phyloP scores from a whole-genome alignment of 2,797 vertebrate species.

The Ateles fusciceps region DNA sequence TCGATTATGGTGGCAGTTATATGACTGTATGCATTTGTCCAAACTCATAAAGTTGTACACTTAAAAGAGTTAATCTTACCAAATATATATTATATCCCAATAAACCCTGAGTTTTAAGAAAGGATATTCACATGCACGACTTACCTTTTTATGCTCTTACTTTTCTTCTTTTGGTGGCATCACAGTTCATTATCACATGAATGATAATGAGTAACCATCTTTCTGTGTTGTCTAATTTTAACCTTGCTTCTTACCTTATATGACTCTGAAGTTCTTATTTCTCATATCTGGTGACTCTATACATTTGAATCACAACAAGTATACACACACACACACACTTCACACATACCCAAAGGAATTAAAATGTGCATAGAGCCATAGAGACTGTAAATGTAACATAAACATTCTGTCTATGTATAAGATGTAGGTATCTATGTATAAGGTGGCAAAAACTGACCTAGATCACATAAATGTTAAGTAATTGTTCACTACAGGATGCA shows the following conservation, averaged over 20 bases:
- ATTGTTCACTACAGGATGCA: background rate
- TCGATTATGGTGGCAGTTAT: background rate
- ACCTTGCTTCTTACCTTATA: conserved; percentile 49
- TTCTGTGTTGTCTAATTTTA: conserved; percentile 14
- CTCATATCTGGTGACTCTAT: conserved; percentile 4
- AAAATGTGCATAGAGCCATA: background rate
- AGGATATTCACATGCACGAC: background rate
- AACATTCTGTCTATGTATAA: background rate
- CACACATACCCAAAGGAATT: background rate
- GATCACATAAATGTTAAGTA: conserved; percentile 10
- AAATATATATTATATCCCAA: background rate
- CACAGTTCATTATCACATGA: background rate
- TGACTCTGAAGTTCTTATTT: conserved; percentile 23
- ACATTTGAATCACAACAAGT: conserved; percentile 31
- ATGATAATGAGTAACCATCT: background rate
- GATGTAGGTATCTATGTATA: background rate
- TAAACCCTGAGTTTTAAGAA: background rate
- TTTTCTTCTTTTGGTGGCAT: conserved; percentile 52
- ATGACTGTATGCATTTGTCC: background rate
- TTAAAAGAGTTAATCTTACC: background rate
- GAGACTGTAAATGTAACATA: background rate
- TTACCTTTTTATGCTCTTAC: conserved; percentile 42
- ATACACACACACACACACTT: background rate
- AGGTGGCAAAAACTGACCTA: conserved; percentile 2
- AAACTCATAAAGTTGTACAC: conserved; percentile 19